These are phyloP conservation scores for Circaetus gallicus DNA, from an alignment of 2,113 vertebrate species.

Conservation along the genomic window DNA sequence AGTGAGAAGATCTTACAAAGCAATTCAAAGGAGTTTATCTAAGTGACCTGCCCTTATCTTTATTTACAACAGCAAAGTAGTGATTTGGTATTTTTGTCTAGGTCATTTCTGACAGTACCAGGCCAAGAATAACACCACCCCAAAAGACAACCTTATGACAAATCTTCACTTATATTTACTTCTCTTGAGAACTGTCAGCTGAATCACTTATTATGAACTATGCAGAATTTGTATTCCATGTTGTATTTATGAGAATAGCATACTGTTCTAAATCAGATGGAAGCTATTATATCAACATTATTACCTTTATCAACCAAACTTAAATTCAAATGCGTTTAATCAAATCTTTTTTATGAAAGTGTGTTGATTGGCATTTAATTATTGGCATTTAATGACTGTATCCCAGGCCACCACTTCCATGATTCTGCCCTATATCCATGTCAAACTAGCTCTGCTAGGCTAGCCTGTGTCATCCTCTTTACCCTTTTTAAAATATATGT, in stretches of 20 bases:
- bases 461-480: background rate
- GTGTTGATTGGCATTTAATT: background rate
- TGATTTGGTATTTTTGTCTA: background rate
- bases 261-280: background rate
- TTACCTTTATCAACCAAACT: background rate
- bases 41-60: background rate
- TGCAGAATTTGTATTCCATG: fast-evolving
- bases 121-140: background rate
- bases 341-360: background rate
- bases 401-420: background rate
- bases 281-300: background rate
- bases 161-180: background rate
- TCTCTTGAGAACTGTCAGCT: background rate
- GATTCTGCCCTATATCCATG: background rate
- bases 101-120: background rate
- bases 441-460: background rate
- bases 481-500: background rate
- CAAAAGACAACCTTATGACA: background rate
- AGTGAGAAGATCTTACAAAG: background rate
- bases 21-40: background rate
- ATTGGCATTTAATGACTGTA: background rate
- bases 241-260: background rate
- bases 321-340: background rate
- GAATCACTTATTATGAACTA: background rate
- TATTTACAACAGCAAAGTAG: background rate